A percentile compares a stretch with the other conserved stretches of the same genome.
These are phyloP conservation scores for Thunnus maccoyii DNA, from an alignment of 2,113 vertebrate species.

Conservation along the genomic window DNA sequence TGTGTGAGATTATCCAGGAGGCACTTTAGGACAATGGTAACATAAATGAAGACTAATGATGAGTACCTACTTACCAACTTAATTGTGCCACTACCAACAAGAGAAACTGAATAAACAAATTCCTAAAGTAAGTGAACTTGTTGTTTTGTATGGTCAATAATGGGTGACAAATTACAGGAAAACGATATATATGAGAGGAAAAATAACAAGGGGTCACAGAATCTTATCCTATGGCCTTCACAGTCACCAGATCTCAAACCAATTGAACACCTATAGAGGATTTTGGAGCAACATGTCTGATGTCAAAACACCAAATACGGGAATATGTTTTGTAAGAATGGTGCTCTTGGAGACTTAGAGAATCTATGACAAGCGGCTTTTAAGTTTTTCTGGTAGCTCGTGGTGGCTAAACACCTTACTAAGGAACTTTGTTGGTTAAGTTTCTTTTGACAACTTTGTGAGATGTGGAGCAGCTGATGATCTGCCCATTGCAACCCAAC, in stretches of 20 bases:
- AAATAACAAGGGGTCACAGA: too few species aligned
- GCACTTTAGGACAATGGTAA: constrained; percentile 1
- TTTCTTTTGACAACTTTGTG: constrained; percentile 4
- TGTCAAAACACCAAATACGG: too few species aligned
- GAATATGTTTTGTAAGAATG: neutral
- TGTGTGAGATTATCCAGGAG: constrained; percentile 20
- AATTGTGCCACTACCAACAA: neutral
- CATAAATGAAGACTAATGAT: neutral
- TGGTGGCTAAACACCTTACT: neutral
- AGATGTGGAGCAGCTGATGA: too few species aligned
- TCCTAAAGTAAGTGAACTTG: neutral
- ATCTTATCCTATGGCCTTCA: too few species aligned
- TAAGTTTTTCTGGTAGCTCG: neutral
- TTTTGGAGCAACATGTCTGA: too few species aligned
- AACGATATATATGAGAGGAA: too few species aligned
- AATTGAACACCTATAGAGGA: too few species aligned
- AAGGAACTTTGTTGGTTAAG: neutral
- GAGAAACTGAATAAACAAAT: constrained; percentile 2
- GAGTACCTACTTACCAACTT: neutral
- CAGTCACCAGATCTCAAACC: too few species aligned
- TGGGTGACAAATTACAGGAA: neutral
- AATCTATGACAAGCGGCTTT: too few species aligned
- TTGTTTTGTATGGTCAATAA: constrained; percentile 9
- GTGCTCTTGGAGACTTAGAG: neutral
- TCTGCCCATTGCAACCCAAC: neutral